Conservation (phyloP, 2,888 invertebrate species). For the Caenorhabditis panamensis region DNA sequence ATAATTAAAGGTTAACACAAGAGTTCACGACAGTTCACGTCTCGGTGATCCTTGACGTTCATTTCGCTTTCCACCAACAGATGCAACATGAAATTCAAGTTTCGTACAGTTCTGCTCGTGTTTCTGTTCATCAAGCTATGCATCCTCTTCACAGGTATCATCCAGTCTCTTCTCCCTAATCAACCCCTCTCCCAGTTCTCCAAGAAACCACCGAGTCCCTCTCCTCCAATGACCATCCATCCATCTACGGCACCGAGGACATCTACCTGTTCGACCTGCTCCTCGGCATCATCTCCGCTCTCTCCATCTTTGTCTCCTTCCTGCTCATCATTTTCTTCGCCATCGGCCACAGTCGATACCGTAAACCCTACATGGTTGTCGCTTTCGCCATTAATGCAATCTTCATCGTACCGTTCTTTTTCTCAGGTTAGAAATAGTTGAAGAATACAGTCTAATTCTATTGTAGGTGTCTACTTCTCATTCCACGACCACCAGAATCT, state of each 20-base stretch:
- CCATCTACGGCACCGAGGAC: slow-evolving; percentile 28
- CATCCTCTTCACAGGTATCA: slow-evolving; percentile 44
- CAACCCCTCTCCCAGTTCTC: slow-evolving; percentile 22
- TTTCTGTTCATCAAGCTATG: slow-evolving; percentile 54
- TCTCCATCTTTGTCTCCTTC: slow-evolving; percentile 21
- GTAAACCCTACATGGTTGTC: slow-evolving; percentile 30
- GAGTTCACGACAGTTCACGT: too few relatives aligned
- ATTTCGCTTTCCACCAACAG: neutral
- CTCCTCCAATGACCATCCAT: slow-evolving; percentile 40
- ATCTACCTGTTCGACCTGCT: slow-evolving; percentile 40
- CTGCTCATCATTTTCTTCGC: slow-evolving; percentile 33
- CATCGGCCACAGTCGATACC: slow-evolving; percentile 32
- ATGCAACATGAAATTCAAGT: slow-evolving; percentile 29
- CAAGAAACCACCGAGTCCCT: slow-evolving; percentile 48
- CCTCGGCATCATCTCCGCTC: slow-evolving; percentile 5
- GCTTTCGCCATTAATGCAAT: slow-evolving; percentile 31
- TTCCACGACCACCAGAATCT: slow-evolving; percentile 22
- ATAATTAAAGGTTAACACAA: too few relatives aligned
- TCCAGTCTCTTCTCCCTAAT: neutral
- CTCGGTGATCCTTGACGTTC: too few relatives aligned
- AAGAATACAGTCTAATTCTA: neutral
- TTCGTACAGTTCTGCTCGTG: slow-evolving; percentile 52
- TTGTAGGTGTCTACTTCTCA: slow-evolving; percentile 18
- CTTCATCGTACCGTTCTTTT: slow-evolving; percentile 34
- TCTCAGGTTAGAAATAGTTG: slow-evolving; percentile 10